Base-by-base conservation (phyloP, 2,113 vertebrate species). In the Dicrurus megarhynchus region DNA sequence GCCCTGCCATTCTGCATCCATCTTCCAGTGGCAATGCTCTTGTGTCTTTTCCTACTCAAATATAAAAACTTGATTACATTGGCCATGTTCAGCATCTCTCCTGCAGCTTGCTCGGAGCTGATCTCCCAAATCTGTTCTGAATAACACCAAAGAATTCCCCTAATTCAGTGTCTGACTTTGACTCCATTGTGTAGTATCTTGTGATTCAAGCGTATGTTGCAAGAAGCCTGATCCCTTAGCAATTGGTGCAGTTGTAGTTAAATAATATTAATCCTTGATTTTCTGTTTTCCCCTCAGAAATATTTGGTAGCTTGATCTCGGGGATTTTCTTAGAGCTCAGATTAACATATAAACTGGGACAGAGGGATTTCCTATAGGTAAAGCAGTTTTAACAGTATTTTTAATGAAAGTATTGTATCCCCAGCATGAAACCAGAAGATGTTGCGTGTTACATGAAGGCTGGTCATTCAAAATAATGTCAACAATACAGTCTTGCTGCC, bases 281-380 rank as follows among this genome's bases (percentile, higher is more conserved):
- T 93, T 76, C 64, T 78, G 3, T 60, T 84, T 75, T 84, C 24
- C 46, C 14, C 64, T 88, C 52, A 86, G 73, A 96, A 94, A 93
- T 81, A 74, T 63, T 89, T 92, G 63, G 22, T 67, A 86, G 56
- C 28, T 84, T 86, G 52, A 90, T 86, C 64, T 64, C 7, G 0
- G 56, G 76, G 85, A 92, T 92, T 95, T 95, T 96, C 82, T 78
- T 90, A 53, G 85, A 92, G 88, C 52, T 80, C 57, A 39, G 75
- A 92, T 94, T 93, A 93, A 88, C 81, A 63, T 75, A 63, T n/a
- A 93, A 91, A 67, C 23, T 73, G 61, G 61, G 74, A 20, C 37
- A 83, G 55, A 65, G 37, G 53, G 55, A 65, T 89, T 96, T 96
- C 53, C 57, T 76, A 87, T 55, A 93, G 81, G 67, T 87, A 73